Percentiles rank a stretch among this genome's conserved stretches.
Conservation (phyloP, 2,797 vertebrate genomes). For the Sarcoramphus papa region DNA sequence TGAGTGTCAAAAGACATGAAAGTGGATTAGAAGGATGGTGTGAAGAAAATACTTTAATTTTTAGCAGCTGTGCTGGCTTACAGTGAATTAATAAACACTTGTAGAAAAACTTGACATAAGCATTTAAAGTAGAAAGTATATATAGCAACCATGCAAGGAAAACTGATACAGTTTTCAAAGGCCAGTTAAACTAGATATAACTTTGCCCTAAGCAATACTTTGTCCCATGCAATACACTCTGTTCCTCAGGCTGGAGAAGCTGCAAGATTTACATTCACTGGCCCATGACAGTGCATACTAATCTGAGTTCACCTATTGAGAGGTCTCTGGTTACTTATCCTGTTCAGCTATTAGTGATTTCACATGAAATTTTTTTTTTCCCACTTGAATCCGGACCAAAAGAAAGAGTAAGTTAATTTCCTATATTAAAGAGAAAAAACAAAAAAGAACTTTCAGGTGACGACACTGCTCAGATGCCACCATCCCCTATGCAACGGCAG, state of each 20-base stretch:
- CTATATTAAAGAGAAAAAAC: background rate
- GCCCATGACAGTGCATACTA: background rate
- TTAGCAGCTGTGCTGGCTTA: conserved; percentile 82
- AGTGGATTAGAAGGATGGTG: conserved; percentile 11
- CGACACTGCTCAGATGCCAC: background rate
- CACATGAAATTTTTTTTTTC: background rate
- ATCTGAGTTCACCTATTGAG: background rate
- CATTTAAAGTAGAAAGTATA: conserved; percentile 55
- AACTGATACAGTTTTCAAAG: conserved; percentile 8
- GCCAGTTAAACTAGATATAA: background rate
- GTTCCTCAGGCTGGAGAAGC: background rate
- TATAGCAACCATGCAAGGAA: background rate
- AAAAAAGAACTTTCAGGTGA: background rate
- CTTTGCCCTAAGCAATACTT: background rate
- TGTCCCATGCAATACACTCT: background rate
- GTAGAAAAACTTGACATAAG: conserved; percentile 45
- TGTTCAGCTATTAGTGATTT: background rate
- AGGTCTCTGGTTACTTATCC: background rate
- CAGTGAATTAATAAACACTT: conserved; percentile 76
- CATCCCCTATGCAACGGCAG: background rate
- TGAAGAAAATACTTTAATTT: conserved; percentile 73
- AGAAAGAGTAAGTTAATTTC: background rate
- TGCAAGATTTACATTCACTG: background rate
- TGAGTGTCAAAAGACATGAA: conserved; percentile 39
- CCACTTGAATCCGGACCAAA: background rate